These are phyloP conservation scores for Enteromius unitaeniatus DNA, from an alignment of 2,797 vertebrate species.

Conservation along the genomic window DNA sequence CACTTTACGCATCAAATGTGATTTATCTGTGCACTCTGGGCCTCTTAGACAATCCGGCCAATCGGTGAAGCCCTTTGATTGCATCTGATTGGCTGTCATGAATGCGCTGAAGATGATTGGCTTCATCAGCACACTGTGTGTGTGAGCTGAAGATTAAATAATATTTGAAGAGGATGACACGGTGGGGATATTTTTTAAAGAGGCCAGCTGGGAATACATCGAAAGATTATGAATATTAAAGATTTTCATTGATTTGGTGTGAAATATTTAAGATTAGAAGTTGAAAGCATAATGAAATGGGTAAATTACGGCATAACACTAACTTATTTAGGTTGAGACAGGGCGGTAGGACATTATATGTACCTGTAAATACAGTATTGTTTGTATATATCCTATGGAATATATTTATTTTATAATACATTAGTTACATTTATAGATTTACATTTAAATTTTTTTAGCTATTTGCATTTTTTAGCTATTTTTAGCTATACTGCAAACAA, in stretches of 20 bases:
- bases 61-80: constrained; percentile 7
- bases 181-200: background rate
- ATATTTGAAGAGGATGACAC: constrained; percentile 21
- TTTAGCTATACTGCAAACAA: background rate
- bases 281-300: constrained; percentile 11
- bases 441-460: background rate
- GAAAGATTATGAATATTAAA: constrained; percentile 24
- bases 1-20: background rate
- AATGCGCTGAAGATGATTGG: background rate
- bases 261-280: background rate
- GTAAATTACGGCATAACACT: background rate
- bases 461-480: background rate
- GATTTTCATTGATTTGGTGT: constrained; percentile 16
- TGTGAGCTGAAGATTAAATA: constrained; percentile 4
- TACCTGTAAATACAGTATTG: background rate
- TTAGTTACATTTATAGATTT: background rate
- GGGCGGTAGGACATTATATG: too few species aligned
- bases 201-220: background rate
- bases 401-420: background rate
- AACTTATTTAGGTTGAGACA: background rate
- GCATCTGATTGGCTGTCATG: constrained; percentile 6
- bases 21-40: constrained; percentile 20
- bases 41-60: background rate
- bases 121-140: constrained; percentile 3
- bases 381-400: background rate